A percentile compares a stretch with the other conserved stretches of the same genome.
These are phyloP conservation scores for Scylla paramamosain DNA, from an alignment of 1,140 invertebrate genomes.

Conservation along the genomic window DNA sequence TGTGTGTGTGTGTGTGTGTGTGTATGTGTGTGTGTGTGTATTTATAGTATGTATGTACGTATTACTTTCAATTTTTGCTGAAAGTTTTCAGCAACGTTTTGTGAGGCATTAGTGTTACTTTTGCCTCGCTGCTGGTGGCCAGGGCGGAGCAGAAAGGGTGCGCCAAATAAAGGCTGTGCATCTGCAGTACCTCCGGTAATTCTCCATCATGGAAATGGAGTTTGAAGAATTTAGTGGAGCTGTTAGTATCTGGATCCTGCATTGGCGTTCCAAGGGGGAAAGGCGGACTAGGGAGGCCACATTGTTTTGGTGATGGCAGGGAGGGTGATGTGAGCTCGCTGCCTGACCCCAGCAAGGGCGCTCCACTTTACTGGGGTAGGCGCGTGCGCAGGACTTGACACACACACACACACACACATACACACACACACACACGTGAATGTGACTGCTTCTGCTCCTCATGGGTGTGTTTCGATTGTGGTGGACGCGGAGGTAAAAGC, in stretches of 20 bases:
- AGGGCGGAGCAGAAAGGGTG: background rate
- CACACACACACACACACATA: background rate
- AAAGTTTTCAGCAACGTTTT: background rate
- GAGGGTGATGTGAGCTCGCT: background rate
- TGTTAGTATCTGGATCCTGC: slow-evolving; percentile 12
- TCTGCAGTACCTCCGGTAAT: slow-evolving; percentile 20
- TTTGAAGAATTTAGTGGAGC: slow-evolving; percentile 14
- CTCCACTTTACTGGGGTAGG: background rate
- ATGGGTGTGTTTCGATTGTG: background rate
- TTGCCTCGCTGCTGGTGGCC: background rate
- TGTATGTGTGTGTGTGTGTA: background rate
- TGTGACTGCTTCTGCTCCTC: background rate
- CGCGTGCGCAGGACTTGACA: background rate
- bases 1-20: background rate
- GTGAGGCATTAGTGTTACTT: background rate
- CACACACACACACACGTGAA: background rate
- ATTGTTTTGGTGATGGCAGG: slow-evolving; percentile 21
- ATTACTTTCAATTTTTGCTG: background rate
- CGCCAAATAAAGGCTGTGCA: background rate
- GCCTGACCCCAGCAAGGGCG: background rate
- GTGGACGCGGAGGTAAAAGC: background rate
- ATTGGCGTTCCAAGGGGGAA: background rate
- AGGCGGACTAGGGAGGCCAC: background rate
- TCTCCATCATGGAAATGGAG: slow-evolving; percentile 21
- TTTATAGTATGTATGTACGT: slow-evolving; percentile 7